Conservation (phyloP, 2,797 vertebrate species). For the Melanitta fusca region DNA sequence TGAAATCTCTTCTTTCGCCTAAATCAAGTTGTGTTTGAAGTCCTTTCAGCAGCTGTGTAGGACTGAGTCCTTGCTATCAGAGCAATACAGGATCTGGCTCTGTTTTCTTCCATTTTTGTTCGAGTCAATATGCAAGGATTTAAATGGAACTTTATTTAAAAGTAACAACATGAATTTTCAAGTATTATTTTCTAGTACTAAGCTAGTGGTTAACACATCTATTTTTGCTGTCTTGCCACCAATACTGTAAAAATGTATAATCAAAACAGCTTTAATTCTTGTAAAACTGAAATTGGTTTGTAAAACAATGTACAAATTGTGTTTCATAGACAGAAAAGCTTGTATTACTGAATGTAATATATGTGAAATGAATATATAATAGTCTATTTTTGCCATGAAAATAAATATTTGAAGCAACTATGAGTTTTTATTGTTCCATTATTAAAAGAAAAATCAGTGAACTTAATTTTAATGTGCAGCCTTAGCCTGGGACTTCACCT, state of each 20-base stretch:
- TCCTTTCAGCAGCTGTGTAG: background rate
- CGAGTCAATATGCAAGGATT: constrained; percentile 35
- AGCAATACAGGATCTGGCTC: constrained; percentile 30
- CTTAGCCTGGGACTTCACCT: background rate
- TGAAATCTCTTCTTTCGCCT: background rate
- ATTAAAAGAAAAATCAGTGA: background rate
- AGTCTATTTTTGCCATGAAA: constrained; percentile 87
- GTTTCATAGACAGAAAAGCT: constrained; percentile 82
- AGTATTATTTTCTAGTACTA: constrained; percentile 72
- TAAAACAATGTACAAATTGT: constrained; percentile 86
- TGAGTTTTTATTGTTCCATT: background rate
- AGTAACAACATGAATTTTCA: constrained; percentile 29
- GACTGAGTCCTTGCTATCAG: background rate
- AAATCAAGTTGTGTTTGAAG: background rate
- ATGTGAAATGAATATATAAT: constrained; percentile 83
- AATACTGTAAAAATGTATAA: constrained; percentile 84
- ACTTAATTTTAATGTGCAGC: background rate
- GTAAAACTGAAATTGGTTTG: constrained; percentile 80
- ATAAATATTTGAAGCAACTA: constrained; percentile 85
- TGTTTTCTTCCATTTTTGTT: constrained; percentile 25
- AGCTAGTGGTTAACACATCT: constrained; percentile 62
- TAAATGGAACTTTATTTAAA: constrained; percentile 45
- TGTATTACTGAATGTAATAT: constrained; percentile 83
- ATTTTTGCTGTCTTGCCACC: constrained; percentile 61
- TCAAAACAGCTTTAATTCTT: constrained; percentile 81